Conservation (phyloP, 2,888 invertebrate genomes). For the Ceramica pisi region DNA sequence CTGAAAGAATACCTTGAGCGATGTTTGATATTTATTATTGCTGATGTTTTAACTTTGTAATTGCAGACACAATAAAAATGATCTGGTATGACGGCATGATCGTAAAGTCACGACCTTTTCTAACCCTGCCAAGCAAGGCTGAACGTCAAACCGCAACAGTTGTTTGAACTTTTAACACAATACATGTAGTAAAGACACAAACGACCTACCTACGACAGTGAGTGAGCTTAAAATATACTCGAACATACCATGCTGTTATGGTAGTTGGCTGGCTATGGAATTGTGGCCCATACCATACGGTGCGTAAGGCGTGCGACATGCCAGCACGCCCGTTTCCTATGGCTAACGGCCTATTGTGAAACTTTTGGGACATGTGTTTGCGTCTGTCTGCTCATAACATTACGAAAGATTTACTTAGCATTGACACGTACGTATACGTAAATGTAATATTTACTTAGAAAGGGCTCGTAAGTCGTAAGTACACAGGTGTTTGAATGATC, state of each 20-base stretch:
- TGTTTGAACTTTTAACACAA: slow-evolving; percentile 25
- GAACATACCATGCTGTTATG: slow-evolving; percentile 25
- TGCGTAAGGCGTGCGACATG: slow-evolving; percentile 60
- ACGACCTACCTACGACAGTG: slow-evolving; percentile 9
- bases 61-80: slow-evolving; percentile 5
- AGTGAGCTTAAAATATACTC: slow-evolving; percentile 26
- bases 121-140: slow-evolving; percentile 28
- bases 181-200: slow-evolving; percentile 17
- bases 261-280: slow-evolving; percentile 27
- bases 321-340: slow-evolving; percentile 73
- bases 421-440: slow-evolving; percentile 53
- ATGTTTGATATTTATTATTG: neutral
- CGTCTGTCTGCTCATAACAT: slow-evolving; percentile 56
- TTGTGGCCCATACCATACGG: slow-evolving; percentile 20
- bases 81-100: neutral
- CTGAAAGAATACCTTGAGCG: neutral
- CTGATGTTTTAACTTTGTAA: slow-evolving; percentile 28
- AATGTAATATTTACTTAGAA: slow-evolving; percentile 46
- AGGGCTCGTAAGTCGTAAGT: slow-evolving; percentile 25
- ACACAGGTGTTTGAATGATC: slow-evolving; percentile 31
- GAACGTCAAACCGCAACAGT: slow-evolving; percentile 14
- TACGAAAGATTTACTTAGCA: slow-evolving; percentile 61
- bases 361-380: slow-evolving; percentile 68
- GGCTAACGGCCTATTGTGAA: slow-evolving; percentile 77
- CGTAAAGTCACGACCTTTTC: slow-evolving; percentile 23